Conservation (phyloP, 2,888 invertebrate species). For the Eurytoma adleriae region DNA sequence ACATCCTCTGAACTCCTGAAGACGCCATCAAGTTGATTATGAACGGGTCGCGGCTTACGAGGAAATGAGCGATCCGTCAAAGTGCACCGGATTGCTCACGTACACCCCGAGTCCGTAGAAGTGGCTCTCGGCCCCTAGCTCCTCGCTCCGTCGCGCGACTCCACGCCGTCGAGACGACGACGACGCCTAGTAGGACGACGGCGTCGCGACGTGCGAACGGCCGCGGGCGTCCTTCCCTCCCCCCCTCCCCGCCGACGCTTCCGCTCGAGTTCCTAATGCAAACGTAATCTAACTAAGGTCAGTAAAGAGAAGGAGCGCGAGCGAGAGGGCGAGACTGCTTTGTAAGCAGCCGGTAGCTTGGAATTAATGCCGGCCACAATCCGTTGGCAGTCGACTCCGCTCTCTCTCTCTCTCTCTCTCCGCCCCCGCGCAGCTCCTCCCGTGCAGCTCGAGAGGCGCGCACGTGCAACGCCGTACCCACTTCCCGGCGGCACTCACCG, state of each 20-base stretch:
- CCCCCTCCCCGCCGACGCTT: too few species aligned
- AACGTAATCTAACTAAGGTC: constrained; percentile 70
- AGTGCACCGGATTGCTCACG: too few species aligned
- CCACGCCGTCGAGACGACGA: not conserved
- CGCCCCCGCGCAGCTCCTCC: not conserved
- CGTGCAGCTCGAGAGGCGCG: not conserved
- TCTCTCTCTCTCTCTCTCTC: constrained; percentile 20
- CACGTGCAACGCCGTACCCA: not conserved
- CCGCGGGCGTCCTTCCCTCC: constrained; percentile 57
- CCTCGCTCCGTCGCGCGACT: too few species aligned
- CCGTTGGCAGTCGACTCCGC: constrained; percentile 60
- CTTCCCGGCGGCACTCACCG: not conserved
- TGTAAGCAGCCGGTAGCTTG: constrained; percentile 65
- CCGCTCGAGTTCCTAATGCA: constrained; percentile 69
- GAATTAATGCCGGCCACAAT: constrained; percentile 67
- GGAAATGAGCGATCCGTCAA: too few species aligned
- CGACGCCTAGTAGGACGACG: constrained; percentile 6
- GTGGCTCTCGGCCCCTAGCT: too few species aligned
- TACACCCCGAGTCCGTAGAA: too few species aligned
- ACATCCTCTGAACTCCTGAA: too few species aligned
- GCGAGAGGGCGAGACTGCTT: constrained; percentile 61
- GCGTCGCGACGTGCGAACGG: constrained; percentile 62
- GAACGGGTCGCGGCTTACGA: too few species aligned
- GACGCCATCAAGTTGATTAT: too few species aligned
- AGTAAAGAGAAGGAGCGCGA: constrained; percentile 39